These are phyloP conservation scores for Dromaius novaehollandiae DNA, from an alignment of 2,113 vertebrate species.

Conservation along the genomic window DNA sequence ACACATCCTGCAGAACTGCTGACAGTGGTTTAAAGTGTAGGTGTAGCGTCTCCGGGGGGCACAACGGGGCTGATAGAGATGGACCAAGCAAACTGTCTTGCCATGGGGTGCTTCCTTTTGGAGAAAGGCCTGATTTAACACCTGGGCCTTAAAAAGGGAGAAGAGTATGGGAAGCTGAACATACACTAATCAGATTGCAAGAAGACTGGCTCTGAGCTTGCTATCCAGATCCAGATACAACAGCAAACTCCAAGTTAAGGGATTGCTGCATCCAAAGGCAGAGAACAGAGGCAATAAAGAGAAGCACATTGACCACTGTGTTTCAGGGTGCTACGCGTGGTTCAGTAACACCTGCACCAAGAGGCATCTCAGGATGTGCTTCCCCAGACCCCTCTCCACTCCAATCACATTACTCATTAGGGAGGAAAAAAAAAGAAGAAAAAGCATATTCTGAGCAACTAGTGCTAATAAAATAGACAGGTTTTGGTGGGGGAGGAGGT, in stretches of 20 bases:
- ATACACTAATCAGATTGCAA: no score
- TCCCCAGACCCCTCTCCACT: fast-evolving
- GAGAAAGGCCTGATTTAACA: neutral
- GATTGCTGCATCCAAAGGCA: neutral
- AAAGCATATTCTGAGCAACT: neutral
- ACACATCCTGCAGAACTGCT: no score
- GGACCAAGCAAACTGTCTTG: no score
- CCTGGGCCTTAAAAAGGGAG: no score
- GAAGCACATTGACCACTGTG: fast-evolving
- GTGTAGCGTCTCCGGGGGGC: no score
- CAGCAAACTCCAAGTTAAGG: no score
- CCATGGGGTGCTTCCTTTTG: fast-evolving
- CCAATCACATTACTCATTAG: neutral
- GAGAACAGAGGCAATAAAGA: fast-evolving
- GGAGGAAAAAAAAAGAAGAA: fast-evolving
- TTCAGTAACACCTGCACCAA: neutral
- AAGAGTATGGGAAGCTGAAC: neutral
- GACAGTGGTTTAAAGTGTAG: no score
- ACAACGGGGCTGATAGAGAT: no score
- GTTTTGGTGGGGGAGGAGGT: neutral
- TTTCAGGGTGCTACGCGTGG: neutral
- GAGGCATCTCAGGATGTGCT: neutral
- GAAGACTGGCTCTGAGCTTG: no score
- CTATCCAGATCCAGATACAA: no score
- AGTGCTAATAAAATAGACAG: neutral